Base-by-base conservation (phyloP, 2,797 vertebrate genomes). In the Acropternis orthonyx region DNA sequence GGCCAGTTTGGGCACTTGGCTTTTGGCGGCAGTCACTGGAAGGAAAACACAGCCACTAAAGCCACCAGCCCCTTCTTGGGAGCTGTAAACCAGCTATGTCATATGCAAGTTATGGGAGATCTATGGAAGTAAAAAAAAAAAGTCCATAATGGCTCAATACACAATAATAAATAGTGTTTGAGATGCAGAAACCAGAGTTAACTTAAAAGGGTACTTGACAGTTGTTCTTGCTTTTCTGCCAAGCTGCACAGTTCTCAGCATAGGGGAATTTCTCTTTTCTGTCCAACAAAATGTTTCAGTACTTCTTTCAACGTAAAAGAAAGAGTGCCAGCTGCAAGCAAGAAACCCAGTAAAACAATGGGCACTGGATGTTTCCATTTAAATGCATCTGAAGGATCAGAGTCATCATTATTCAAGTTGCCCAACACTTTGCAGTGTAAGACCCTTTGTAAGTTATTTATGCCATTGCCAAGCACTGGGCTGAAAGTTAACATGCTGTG, bases 311-410 rank as follows among this genome's bases (percentile, higher is more conserved):
- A 14, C 41, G 77, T 34, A 46, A 76, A 84, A 94, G 51, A 88
- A 93, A 88, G 71, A 85, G 87, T 67, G 28, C 14, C 81, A 93
- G 63, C 77, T 77, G 80, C 63, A 63, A 92, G 73, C 37, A 85
- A 87, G 69, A 78, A 84, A 55, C 36, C 28, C 32, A 68, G 36
- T 19, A 76, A 84, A 87, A 89, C 80, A 95, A 95, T 56, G 30
- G 63, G 6, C 65, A 39, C 22, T 71, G 41, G 52, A 32, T 79
- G 24, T 36, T 91, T 79, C 67, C 52, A 89, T 87, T 85, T 77
- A 77, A 89, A 82, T 56, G 9, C 36, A 85, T 78, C 52, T 80
- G 67, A 76, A 76, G 52, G 67, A 85, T 67, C 39, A 49, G 81
- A 87, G 20, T 30, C 13, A 3, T 43, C 52, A 39, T 82, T 75